These are phyloP conservation scores for Syngnathoides biaculeatus DNA, from an alignment of 2,113 vertebrate species.

Conservation along the genomic window DNA sequence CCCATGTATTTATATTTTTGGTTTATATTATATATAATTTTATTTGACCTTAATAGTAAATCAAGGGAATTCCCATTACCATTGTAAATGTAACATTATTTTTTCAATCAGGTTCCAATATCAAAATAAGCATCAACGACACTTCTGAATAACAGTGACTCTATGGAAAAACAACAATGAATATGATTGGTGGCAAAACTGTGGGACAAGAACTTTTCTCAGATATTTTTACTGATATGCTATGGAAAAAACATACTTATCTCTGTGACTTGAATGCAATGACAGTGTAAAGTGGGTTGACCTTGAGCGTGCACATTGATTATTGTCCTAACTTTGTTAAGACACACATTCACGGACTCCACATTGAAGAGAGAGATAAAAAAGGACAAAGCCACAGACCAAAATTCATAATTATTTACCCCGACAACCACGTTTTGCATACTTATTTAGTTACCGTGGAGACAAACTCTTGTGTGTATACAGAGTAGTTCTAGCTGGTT, in stretches of 20 bases:
- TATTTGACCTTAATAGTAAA: no score
- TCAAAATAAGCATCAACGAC: no score
- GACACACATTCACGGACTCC: slow-evolving; percentile 53
- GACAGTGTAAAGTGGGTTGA: slow-evolving; percentile 3
- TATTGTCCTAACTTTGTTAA: slow-evolving; percentile 9
- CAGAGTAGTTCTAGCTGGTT: slow-evolving; percentile 25
- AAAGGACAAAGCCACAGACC: slow-evolving; percentile 52
- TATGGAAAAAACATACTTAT: background rate
- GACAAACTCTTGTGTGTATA: slow-evolving; percentile 32
- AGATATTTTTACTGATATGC: background rate
- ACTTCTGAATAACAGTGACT: no score
- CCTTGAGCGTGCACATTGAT: slow-evolving; percentile 4
- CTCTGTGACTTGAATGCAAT: slow-evolving; percentile 10
- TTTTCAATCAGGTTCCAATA: no score
- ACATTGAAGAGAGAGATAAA: slow-evolving; percentile 49
- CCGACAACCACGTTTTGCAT: slow-evolving; percentile 49
- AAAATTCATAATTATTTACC: slow-evolving; percentile 29
- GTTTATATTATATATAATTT: no score
- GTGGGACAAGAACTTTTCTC: background rate
- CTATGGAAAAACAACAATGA: background rate
- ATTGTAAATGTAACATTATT: background rate
- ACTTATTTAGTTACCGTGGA: slow-evolving; percentile 37
- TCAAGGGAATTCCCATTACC: no score
- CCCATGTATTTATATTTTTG: no score
- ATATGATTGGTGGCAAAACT: background rate